Conservation (phyloP, 2,888 invertebrate genomes). For the Cerastoderma edule region DNA sequence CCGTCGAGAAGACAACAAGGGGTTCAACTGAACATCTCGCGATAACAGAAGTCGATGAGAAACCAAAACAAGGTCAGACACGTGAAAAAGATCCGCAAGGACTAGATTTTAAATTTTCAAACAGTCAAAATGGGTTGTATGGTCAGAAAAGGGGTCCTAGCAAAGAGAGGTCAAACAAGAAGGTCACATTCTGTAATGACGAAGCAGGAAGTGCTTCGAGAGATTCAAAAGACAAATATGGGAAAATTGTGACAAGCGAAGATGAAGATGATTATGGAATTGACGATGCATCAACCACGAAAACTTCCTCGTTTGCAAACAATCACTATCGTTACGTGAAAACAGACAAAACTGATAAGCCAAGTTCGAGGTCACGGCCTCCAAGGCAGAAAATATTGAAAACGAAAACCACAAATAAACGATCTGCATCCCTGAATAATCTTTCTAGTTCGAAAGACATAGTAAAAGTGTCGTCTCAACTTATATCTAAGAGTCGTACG, state of each 20-base stretch:
- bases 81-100: slow-evolving; percentile 29
- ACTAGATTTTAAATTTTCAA: slow-evolving; percentile 52
- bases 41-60: slow-evolving; percentile 24
- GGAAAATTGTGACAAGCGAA: slow-evolving; percentile 30
- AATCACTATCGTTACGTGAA: not conserved
- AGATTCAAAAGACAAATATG: slow-evolving; percentile 6
- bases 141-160: slow-evolving; percentile 50
- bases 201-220: not conserved
- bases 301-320: slow-evolving; percentile 16
- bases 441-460: slow-evolving; percentile 40
- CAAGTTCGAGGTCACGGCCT: not conserved
- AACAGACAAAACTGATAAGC: slow-evolving; percentile 7
- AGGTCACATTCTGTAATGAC: slow-evolving; percentile 45
- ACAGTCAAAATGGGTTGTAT: slow-evolving; percentile 46
- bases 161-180: slow-evolving; percentile 53
- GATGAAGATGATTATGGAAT: slow-evolving; percentile 1
- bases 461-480: slow-evolving; percentile 53
- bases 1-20: slow-evolving; percentile 12
- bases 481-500: slow-evolving; percentile 55
- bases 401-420: slow-evolving; percentile 31
- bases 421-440: slow-evolving; percentile 54
- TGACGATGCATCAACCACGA: not conserved
- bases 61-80: slow-evolving; percentile 12
- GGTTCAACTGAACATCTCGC: slow-evolving; percentile 38
- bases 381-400: slow-evolving; percentile 15